phyloP scores from a whole-genome alignment of 2,888 invertebrate genomes.

The Dyspetes luteomarginatus region DNA sequence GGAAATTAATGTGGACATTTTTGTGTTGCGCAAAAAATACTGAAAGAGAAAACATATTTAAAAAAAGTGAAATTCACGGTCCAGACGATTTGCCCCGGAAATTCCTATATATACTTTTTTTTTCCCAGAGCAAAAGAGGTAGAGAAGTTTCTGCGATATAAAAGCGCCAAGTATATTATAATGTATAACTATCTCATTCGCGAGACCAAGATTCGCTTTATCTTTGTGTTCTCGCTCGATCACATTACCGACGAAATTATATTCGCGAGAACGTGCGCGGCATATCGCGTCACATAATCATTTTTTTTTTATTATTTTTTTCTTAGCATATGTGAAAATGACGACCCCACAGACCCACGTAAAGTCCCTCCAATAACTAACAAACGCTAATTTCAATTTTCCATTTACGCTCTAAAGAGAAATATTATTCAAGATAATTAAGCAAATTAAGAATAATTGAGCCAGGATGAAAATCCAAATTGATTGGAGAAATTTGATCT shows the following conservation, averaged over 20 bases:
- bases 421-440: background rate
- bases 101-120: too few species aligned
- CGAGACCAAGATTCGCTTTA: constrained; percentile 46
- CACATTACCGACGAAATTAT: constrained; percentile 23
- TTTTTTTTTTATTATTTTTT: background rate
- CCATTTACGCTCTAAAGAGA: constrained; percentile 5
- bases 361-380: background rate
- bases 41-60: too few species aligned
- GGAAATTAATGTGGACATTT: too few species aligned
- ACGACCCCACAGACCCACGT: background rate
- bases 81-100: too few species aligned
- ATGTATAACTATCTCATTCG: constrained; percentile 31
- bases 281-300: constrained; percentile 10
- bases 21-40: too few species aligned
- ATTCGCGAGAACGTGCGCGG: constrained; percentile 25
- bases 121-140: background rate
- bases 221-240: constrained; percentile 31
- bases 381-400: background rate
- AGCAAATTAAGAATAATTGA: background rate
- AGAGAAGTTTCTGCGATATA: background rate
- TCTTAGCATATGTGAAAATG: background rate
- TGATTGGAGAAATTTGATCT: too few species aligned
- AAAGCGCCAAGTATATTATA: background rate
- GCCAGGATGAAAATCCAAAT: too few species aligned
- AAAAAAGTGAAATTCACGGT: too few species aligned